Conservation (phyloP, 2,888 invertebrate genomes). For the Zygothrica quintamaculata region DNA sequence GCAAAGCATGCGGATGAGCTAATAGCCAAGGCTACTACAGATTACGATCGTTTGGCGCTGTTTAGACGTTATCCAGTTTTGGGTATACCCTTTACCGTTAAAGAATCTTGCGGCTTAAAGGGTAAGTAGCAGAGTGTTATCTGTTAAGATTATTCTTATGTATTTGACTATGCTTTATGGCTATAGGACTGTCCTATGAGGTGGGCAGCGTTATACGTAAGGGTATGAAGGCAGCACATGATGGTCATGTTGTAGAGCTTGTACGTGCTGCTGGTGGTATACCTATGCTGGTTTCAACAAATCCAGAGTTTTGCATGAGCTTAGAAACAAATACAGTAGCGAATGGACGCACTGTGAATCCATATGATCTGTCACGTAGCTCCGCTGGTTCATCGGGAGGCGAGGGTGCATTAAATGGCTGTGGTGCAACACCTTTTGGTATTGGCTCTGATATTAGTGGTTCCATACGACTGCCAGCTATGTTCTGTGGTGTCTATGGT, state of each 20-base stretch:
- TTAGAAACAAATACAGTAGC: conserved; percentile 93
- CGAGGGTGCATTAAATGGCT: conserved; percentile 89
- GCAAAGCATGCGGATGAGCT: conserved; percentile 87
- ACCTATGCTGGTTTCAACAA: conserved; percentile 92
- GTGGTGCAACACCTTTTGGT: conserved; percentile 91
- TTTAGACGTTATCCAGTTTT: conserved; percentile 88
- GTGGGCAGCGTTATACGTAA: conserved; percentile 88
- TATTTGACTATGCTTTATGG: too few relatives aligned
- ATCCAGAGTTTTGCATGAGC: conserved; percentile 94
- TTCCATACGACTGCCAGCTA: conserved; percentile 93
- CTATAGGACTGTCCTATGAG: conserved; percentile 89
- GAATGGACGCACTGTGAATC: conserved; percentile 92
- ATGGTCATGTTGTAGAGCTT: conserved; percentile 88
- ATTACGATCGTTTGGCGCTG: conserved; percentile 70
- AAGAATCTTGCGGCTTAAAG: conserved; percentile 90
- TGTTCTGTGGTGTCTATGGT: conserved; percentile 94
- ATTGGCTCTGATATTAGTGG: conserved; percentile 94
- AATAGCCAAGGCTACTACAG: conserved; percentile 67
- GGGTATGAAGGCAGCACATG: conserved; percentile 86
- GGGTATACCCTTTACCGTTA: conserved; percentile 93
- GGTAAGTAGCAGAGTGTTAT: conserved; percentile 85
- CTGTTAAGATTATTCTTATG: background rate
- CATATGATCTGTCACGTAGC: conserved; percentile 90
- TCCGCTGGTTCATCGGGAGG: conserved; percentile 97
- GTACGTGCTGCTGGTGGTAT: conserved; percentile 91